phyloP scores from a whole-genome alignment of 2,113 vertebrate genomes.

The Nibea albiflora region DNA sequence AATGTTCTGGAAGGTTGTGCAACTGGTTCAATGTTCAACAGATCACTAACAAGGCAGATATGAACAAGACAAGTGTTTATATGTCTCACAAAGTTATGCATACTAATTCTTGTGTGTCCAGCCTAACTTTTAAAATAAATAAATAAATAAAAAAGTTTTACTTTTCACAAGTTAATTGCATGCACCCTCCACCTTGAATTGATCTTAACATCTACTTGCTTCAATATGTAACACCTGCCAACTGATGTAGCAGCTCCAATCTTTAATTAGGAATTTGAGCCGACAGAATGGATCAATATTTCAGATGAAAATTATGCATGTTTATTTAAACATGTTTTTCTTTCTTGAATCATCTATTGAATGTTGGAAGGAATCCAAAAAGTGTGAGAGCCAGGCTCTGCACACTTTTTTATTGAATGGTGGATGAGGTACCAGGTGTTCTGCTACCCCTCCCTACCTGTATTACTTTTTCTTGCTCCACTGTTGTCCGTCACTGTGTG shows the following conservation, averaged over 20 bases:
- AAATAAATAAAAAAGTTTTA: not conserved
- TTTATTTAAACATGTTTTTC: conserved; percentile 27
- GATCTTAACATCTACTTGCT: conserved; percentile 22
- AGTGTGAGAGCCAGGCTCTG: not conserved
- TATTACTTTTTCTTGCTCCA: not conserved
- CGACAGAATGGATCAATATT: conserved; percentile 58
- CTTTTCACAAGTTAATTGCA: conserved; percentile 31
- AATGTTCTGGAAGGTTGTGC: not conserved
- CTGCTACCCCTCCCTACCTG: not conserved
- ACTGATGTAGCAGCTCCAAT: conserved; percentile 4
- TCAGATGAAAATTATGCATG: conserved; percentile 43
- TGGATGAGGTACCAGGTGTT: too few species aligned
- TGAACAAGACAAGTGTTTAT: not conserved
- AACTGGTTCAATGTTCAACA: not conserved
- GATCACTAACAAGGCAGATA: not conserved
- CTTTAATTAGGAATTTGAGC: conserved; percentile 53
- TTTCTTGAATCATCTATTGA: conserved; percentile 8
- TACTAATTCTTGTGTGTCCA: not conserved
- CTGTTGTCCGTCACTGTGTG: not conserved
- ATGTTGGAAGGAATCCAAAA: conserved; percentile 17
- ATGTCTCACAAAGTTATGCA: not conserved
- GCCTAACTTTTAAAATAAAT: not conserved
- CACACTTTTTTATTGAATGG: not conserved
- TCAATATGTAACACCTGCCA: conserved; percentile 46
- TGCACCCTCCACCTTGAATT: not conserved